A percentile compares a stretch with the other conserved stretches of the same genome.
Evolutionary conservation across 2,888 invertebrate species (phyloP).

Genomic region (Agonopterix subpropinquella): DNA sequence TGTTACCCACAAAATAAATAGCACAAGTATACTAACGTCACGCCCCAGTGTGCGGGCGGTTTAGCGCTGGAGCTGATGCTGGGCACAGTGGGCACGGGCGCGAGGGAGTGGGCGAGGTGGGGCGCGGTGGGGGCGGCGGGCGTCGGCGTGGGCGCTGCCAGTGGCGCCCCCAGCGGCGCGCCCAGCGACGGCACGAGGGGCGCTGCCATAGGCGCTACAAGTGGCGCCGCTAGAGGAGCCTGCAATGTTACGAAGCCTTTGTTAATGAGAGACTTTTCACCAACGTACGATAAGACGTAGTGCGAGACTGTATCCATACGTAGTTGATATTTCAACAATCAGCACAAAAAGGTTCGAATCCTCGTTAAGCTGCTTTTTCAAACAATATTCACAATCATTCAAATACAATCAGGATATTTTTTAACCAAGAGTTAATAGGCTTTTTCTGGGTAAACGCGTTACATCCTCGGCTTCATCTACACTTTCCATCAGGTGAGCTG

Average conservation of each 20-base stretch:
- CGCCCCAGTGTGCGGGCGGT: conserved; percentile 71
- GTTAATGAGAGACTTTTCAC: not conserved
- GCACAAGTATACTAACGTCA: conserved; percentile 57
- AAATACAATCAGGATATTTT: too few species aligned
- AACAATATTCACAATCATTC: too few species aligned
- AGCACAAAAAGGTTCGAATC: too few species aligned
- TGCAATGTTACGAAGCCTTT: conserved; percentile 7
- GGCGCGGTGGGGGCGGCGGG: conserved; percentile 54
- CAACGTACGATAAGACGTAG: too few species aligned
- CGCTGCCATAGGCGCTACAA: conserved; percentile 50
- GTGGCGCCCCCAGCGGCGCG: conserved; percentile 53
- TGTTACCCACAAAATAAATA: too few species aligned
- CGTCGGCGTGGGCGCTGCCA: conserved; percentile 62
- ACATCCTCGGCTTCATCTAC: too few species aligned
- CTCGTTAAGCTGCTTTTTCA: too few species aligned
- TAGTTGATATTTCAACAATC: too few species aligned
- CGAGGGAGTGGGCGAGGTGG: conserved; percentile 65
- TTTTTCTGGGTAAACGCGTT: too few species aligned
- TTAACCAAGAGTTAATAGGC: too few species aligned
- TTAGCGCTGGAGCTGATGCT: conserved; percentile 68
- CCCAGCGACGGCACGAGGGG: conserved; percentile 28
- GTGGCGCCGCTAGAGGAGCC: conserved; percentile 30
- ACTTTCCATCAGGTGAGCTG: too few species aligned
- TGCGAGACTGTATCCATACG: too few species aligned
- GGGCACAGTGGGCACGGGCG: conserved; percentile 69